These are phyloP conservation scores for Lophius americanus DNA, from an alignment of 2,797 vertebrate genomes.

Conservation along the genomic window DNA sequence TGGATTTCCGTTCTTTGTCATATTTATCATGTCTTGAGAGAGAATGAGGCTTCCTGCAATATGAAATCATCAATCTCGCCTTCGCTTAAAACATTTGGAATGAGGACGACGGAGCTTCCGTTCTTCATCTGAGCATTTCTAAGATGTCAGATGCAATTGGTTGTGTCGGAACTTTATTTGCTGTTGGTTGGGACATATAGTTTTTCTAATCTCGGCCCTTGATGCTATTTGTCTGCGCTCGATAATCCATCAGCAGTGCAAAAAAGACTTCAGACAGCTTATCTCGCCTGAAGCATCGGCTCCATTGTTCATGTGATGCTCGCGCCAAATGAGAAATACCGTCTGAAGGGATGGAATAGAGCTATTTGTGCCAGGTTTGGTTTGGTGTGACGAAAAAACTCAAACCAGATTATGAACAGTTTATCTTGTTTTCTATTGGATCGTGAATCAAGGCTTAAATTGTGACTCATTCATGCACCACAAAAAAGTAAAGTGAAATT, in stretches of 20 bases:
- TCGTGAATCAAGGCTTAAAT: too few species aligned
- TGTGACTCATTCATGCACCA: too few species aligned
- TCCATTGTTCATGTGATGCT: not conserved
- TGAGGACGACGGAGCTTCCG: constrained; percentile 16
- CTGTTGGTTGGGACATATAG: constrained; percentile 4
- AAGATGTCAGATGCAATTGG: constrained; percentile 21
- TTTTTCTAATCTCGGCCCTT: constrained; percentile 22
- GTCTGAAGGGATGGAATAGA: constrained; percentile 14
- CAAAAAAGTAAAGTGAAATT: too few species aligned
- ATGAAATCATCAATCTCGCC: constrained; percentile 16
- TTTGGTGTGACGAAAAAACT: constrained; percentile 15
- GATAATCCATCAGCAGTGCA: constrained; percentile 14
- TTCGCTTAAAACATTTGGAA: constrained; percentile 12
- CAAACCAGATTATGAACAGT: not conserved
- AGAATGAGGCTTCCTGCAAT: constrained; percentile 24
- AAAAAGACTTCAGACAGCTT: constrained; percentile 32
- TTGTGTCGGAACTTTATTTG: constrained; percentile 28
- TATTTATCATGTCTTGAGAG: constrained; percentile 29
- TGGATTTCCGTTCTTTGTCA: constrained; percentile 32
- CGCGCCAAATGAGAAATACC: constrained; percentile 18
- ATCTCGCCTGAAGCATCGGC: constrained; percentile 14
- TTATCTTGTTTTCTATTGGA: too few species aligned
- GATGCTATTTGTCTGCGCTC: constrained; percentile 23
- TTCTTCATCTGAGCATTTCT: constrained; percentile 28
- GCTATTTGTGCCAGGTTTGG: constrained; percentile 13